Conservation (phyloP, 2,888 invertebrate species). For the Odontocolon sp. region DNA sequence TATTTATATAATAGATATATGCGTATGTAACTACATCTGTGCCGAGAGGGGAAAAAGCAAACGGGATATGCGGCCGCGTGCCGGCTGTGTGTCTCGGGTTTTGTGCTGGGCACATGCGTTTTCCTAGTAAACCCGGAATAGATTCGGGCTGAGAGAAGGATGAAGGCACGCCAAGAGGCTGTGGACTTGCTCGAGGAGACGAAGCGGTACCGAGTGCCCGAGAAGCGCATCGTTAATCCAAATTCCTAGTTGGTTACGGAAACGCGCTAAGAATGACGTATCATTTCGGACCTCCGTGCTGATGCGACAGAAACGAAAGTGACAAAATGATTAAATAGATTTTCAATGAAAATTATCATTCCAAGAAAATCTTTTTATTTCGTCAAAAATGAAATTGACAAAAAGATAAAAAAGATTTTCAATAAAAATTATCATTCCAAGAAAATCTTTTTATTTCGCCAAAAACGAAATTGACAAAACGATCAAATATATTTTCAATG, state of each 20-base stretch:
- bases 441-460: too few species aligned
- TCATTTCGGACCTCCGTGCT: constrained; percentile 38
- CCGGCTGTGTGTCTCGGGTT: constrained; percentile 40
- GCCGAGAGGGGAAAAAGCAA: constrained; percentile 9
- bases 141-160: constrained; percentile 56
- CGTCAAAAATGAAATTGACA: too few species aligned
- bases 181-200: not conserved
- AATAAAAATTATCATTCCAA: too few species aligned
- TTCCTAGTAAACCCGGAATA: constrained; percentile 77
- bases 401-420: too few species aligned
- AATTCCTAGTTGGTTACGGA: constrained; percentile 48
- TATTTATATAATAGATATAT: constrained; percentile 42
- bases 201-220: constrained; percentile 18
- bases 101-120: constrained; percentile 50
- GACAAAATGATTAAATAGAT: too few species aligned
- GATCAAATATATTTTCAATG: too few species aligned
- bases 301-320: constrained; percentile 37
- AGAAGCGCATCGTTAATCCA: constrained; percentile 59
- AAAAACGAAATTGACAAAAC: too few species aligned
- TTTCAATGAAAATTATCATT: too few species aligned
- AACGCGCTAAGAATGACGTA: constrained; percentile 18
- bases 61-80: not conserved
- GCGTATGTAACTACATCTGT: constrained; percentile 45
- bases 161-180: constrained; percentile 5
- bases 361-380: too few species aligned